phyloP scores from a whole-genome alignment of 2,888 invertebrate genomes.

The Ligdia adustata region DNA sequence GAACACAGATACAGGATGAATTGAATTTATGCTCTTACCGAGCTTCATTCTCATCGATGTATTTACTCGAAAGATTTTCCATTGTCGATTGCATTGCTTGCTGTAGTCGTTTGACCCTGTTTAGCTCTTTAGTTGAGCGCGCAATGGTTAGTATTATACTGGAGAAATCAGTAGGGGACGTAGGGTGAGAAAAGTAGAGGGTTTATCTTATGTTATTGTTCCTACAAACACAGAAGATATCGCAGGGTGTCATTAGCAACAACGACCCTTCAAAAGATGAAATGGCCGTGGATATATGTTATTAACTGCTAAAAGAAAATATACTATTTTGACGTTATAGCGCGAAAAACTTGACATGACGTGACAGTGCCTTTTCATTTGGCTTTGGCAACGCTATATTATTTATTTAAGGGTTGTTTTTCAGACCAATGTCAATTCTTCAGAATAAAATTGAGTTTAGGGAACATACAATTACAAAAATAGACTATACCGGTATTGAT shows the following conservation, averaged over 20 bases:
- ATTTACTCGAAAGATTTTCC: conserved; percentile 49
- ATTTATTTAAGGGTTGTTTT: no score
- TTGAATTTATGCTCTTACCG: conserved; percentile 73
- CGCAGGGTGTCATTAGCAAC: conserved; percentile 33
- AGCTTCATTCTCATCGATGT: conserved; percentile 46
- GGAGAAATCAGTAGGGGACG: neutral
- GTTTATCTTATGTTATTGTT: conserved; percentile 41
- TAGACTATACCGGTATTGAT: no score
- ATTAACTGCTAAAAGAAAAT: no score
- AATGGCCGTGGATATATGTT: conserved; percentile 23
- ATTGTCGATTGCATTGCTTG: conserved; percentile 20
- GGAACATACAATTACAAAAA: no score
- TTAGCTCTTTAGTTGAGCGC: neutral
- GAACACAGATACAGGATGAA: conserved; percentile 76
- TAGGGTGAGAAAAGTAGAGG: conserved; percentile 13
- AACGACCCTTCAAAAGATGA: conserved; percentile 10
- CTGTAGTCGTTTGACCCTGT: neutral
- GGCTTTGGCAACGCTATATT: no score
- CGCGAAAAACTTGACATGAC: no score
- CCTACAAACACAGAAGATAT: conserved; percentile 27
- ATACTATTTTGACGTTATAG: no score
- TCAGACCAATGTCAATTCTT: no score
- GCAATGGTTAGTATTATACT: conserved; percentile 27
- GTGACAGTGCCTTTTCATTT: no score
- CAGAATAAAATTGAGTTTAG: no score